Percentiles rank a stretch among this genome's conserved stretches.
Conservation (phyloP, 2,797 vertebrate genomes). For the Brotogeris chrysoptera region DNA sequence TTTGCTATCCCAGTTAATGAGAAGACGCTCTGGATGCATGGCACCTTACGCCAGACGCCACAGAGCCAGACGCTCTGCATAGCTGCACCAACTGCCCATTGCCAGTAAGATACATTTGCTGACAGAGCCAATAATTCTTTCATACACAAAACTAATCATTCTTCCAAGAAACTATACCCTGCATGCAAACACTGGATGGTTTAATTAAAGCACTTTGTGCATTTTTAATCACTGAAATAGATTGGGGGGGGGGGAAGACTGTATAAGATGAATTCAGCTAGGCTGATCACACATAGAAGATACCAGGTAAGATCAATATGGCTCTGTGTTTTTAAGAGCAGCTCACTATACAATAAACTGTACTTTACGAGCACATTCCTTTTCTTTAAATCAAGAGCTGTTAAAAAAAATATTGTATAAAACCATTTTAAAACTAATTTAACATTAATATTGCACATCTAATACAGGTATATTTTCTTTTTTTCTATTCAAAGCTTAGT, state of each 20-base stretch:
- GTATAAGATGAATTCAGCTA: not conserved
- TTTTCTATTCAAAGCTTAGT: not conserved
- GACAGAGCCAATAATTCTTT: not conserved
- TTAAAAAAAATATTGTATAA: not conserved
- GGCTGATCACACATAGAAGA: not conserved
- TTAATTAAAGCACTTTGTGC: not conserved
- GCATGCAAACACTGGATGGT: not conserved
- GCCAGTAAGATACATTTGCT: fast-evolving
- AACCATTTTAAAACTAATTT: not conserved
- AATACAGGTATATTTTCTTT: not conserved
- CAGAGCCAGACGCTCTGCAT: not conserved
- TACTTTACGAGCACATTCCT: not conserved
- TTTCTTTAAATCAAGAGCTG: not conserved
- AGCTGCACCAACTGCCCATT: not conserved
- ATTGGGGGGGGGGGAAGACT: not conserved
- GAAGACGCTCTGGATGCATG: fast-evolving
- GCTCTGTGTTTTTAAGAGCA: not conserved
- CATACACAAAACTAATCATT: not conserved
- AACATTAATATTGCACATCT: not conserved
- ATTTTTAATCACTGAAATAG: not conserved
- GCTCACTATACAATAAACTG: not conserved
- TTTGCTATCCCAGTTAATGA: not conserved
- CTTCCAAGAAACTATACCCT: not conserved
- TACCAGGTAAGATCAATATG: not conserved
- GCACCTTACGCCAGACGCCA: not conserved